phyloP scores from a whole-genome alignment of 1,140 invertebrate species.

The Mya arenaria region DNA sequence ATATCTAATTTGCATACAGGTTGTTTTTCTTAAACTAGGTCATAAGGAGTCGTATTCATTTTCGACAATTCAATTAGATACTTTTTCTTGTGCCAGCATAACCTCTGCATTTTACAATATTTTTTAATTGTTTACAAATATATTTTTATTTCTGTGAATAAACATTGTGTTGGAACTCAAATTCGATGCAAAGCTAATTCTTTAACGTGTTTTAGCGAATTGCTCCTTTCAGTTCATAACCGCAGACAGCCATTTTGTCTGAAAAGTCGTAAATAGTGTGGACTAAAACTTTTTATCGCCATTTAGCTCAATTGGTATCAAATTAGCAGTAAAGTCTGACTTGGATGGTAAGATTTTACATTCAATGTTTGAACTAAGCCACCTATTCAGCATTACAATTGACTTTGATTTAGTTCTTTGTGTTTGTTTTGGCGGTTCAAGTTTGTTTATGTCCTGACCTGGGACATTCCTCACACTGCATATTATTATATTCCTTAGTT shows the following conservation, averaged over 20 bases:
- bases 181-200: too few relatives aligned
- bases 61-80: too few relatives aligned
- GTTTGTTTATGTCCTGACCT: constrained; percentile 3
- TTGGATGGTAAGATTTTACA: constrained; percentile 38
- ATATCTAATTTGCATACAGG: constrained; percentile 40
- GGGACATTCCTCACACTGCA: too few relatives aligned
- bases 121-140: too few relatives aligned
- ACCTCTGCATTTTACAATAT: too few relatives aligned
- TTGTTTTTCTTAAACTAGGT: constrained; percentile 44
- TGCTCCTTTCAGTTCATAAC: too few relatives aligned
- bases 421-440: constrained; percentile 42
- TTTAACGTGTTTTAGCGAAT: too few relatives aligned
- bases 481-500: too few relatives aligned
- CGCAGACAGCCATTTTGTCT: constrained; percentile 57
- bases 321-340: neutral
- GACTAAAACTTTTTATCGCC: neutral
- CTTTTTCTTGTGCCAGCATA: too few relatives aligned
- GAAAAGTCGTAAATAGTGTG: constrained; percentile 46
- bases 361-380: constrained; percentile 7
- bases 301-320: neutral
- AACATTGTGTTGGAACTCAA: too few relatives aligned
- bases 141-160: too few relatives aligned
- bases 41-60: too few relatives aligned
- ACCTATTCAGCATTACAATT: neutral
- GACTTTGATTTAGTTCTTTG: constrained; percentile 10